Conservation (phyloP, 2,113 vertebrate species). For the Zosterops pallidus region DNA sequence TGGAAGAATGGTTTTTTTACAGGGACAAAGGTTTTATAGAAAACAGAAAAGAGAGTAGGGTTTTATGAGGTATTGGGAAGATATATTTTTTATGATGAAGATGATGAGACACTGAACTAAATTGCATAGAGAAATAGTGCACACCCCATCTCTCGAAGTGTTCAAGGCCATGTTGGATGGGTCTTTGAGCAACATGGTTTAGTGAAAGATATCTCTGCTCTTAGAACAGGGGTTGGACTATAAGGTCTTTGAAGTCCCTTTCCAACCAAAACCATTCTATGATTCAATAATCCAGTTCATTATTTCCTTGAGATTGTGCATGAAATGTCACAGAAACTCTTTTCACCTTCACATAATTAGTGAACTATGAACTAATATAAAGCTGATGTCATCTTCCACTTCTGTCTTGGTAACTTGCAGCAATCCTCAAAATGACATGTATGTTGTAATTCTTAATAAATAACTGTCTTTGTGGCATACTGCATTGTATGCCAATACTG, state of each 20-base stretch:
- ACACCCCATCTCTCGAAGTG: rapidly evolving
- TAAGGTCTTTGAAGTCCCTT: not conserved
- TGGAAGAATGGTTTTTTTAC: not conserved
- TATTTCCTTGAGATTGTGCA: not conserved
- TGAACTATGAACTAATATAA: not conserved
- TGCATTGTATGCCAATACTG: not conserved
- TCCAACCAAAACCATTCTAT: not conserved
- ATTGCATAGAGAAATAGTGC: not conserved
- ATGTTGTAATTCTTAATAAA: not conserved
- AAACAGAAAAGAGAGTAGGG: not conserved
- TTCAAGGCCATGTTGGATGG: not conserved
- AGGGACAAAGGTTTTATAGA: not conserved
- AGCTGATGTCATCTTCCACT: not conserved
- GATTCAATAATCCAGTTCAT: not conserved
- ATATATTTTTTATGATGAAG: not conserved
- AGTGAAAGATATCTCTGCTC: not conserved
- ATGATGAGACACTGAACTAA: not conserved
- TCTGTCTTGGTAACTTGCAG: not conserved
- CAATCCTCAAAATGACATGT: not conserved
- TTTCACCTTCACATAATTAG: not conserved
- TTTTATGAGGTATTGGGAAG: not conserved
- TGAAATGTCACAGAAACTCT: not conserved
- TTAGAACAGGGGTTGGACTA: rapidly evolving
- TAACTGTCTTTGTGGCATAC: not conserved
- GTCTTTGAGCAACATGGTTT: not conserved